Conservation (phyloP, 1,140 invertebrate genomes). For the Temnothorax nylanderi region DNA sequence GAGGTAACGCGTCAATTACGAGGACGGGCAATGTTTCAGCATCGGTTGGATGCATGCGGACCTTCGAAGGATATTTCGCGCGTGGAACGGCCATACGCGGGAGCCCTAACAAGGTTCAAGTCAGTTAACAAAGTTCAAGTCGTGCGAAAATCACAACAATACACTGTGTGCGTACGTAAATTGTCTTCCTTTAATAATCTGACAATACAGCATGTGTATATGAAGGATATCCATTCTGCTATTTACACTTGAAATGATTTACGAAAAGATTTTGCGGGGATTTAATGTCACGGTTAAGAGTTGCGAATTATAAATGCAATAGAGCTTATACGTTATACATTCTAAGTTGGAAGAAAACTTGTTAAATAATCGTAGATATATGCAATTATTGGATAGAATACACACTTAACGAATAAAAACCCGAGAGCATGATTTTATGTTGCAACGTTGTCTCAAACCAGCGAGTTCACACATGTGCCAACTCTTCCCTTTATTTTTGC, state of each 20-base stretch:
- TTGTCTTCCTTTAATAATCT: not conserved
- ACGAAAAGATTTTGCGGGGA: not conserved
- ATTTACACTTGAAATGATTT: not conserved
- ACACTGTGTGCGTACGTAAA: not conserved
- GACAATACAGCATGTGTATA: not conserved
- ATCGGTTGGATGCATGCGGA: not conserved
- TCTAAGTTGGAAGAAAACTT: not conserved
- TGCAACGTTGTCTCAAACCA: not conserved
- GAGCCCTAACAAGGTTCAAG: slow-evolving; percentile 76
- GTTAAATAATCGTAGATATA: not conserved
- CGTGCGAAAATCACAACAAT: slow-evolving; percentile 23
- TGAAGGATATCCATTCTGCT: not conserved
- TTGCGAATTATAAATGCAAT: not conserved
- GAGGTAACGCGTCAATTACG: slow-evolving; percentile 77
- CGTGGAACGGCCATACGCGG: slow-evolving; percentile 8
- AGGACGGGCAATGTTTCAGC: slow-evolving; percentile 49
- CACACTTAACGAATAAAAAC: not conserved
- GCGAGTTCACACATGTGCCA: not conserved
- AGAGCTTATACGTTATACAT: not conserved
- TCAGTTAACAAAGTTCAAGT: slow-evolving; percentile 1
- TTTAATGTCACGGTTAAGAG: not conserved
- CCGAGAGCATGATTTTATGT: not conserved
- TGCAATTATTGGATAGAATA: not conserved
- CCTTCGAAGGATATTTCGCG: slow-evolving; percentile 54
- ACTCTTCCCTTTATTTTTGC: slow-evolving; percentile 43